Conservation (phyloP, 2,797 vertebrate genomes). For the Tragelaphus oryx region DNA sequence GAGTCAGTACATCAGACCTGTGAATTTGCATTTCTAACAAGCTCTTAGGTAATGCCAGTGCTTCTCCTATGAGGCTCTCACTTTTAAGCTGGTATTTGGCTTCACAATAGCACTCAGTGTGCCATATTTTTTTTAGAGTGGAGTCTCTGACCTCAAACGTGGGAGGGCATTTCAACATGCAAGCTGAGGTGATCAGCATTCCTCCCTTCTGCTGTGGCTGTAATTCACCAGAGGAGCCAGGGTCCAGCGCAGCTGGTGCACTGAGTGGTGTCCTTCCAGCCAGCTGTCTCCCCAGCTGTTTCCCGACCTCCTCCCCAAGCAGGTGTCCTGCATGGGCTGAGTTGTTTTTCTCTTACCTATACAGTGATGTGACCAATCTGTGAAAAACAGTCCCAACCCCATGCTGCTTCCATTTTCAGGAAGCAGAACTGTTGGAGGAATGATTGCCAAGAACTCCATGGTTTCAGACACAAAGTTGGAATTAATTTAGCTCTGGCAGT, state of each 20-base stretch:
- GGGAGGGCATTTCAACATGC: background rate
- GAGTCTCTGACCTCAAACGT: rapidly evolving
- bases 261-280: background rate
- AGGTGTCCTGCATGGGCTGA: background rate
- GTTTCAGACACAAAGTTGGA: background rate
- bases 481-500: background rate
- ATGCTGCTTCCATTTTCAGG: background rate
- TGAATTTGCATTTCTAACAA: background rate
- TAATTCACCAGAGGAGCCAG: background rate
- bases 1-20: background rate
- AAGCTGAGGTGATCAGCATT: background rate
- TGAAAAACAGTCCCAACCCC: background rate
- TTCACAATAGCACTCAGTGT: background rate
- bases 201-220: background rate
- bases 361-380: background rate
- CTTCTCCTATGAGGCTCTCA: background rate
- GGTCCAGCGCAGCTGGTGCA: background rate
- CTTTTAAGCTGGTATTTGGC: background rate
- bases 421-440: background rate
- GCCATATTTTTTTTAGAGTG: background rate
- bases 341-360: background rate
- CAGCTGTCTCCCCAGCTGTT: background rate
- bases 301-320: background rate
- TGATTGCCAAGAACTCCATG: background rate
- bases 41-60: background rate